Percentiles rank a stretch among this genome's conserved stretches.
Evolutionary conservation across 2,797 vertebrate species (phyloP).

Genomic region (Buphagus erythrorhynchus): DNA sequence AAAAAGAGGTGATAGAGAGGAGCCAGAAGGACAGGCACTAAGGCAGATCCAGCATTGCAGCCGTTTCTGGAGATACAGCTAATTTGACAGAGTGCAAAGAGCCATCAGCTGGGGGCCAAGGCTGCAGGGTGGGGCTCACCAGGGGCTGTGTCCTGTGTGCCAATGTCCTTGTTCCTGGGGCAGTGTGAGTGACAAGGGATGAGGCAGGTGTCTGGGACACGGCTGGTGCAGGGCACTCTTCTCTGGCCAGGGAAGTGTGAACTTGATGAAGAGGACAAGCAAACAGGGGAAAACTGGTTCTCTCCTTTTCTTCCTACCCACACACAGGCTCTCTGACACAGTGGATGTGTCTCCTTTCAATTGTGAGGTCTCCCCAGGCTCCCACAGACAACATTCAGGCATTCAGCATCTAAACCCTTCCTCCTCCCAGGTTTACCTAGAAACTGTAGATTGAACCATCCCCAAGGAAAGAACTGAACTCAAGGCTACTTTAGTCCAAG

Average conservation of each 20-base stretch:
- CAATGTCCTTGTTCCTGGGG: background rate
- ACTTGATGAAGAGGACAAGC: background rate
- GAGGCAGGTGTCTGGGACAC: background rate
- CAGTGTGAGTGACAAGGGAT: background rate
- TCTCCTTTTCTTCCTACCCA: background rate
- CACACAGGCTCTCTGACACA: background rate
- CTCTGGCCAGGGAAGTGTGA: background rate
- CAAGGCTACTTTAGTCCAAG: background rate
- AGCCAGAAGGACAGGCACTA: background rate
- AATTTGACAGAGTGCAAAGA: background rate
- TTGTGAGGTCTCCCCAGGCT: background rate
- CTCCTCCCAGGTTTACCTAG: background rate
- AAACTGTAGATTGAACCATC: background rate
- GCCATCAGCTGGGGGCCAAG: background rate
- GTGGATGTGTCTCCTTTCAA: background rate
- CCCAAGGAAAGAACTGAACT: background rate
- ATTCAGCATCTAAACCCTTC: background rate
- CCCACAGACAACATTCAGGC: background rate
- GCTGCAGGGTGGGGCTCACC: background rate
- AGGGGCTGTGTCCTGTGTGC: background rate
- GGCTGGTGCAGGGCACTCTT: accelerated
- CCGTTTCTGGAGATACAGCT: background rate
- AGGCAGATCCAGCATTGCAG: background rate
- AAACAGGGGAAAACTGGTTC: background rate
- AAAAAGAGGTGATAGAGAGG: background rate